These are phyloP conservation scores for Leptarthrus brevirostris DNA, from an alignment of 2,888 invertebrate genomes.

Conservation along the genomic window DNA sequence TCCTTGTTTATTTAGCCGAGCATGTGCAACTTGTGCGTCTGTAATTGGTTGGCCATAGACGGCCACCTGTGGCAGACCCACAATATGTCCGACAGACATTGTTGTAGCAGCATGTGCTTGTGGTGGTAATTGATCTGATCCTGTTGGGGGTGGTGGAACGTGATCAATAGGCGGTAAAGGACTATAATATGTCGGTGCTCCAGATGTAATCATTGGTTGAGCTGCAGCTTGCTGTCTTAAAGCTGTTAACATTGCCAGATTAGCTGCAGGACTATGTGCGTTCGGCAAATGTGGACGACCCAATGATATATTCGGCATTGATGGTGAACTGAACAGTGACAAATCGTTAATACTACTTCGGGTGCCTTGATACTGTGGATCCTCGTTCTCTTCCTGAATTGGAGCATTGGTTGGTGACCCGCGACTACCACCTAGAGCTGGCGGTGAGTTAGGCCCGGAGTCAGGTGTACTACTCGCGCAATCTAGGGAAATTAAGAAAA, in stretches of 20 bases:
- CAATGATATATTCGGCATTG: slow-evolving; percentile 96
- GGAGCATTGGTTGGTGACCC: slow-evolving; percentile 77
- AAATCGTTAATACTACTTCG: slow-evolving; percentile 79
- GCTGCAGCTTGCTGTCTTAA: slow-evolving; percentile 59
- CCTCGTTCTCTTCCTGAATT: slow-evolving; percentile 86
- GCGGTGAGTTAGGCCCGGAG: slow-evolving; percentile 82
- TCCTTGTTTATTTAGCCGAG: slow-evolving; percentile 77
- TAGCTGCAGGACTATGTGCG: slow-evolving; percentile 60
- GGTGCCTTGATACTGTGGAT: slow-evolving; percentile 72
- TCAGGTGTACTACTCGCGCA: slow-evolving; percentile 77
- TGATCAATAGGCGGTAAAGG: slow-evolving; percentile 62
- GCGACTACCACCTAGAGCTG: slow-evolving; percentile 71
- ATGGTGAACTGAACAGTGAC: slow-evolving; percentile 91
- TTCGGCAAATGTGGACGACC: slow-evolving; percentile 78
- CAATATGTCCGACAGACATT: slow-evolving; percentile 58
- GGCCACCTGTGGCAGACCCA: slow-evolving; percentile 45
- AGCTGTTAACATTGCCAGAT: slow-evolving; percentile 63
- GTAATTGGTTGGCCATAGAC: slow-evolving; percentile 70
- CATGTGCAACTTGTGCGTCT: slow-evolving; percentile 75
- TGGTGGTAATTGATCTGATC: slow-evolving; percentile 72
- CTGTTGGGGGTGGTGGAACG: slow-evolving; percentile 57
- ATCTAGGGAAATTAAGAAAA: slow-evolving; percentile 62
- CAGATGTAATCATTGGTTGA: slow-evolving; percentile 57
- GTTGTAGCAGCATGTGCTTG: slow-evolving; percentile 68
- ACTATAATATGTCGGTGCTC: slow-evolving; percentile 63